Percentiles rank a stretch among this genome's conserved stretches.
phyloP scores from a whole-genome alignment of 2,888 invertebrate genomes.

The Drosophila atroscutellata region DNA sequence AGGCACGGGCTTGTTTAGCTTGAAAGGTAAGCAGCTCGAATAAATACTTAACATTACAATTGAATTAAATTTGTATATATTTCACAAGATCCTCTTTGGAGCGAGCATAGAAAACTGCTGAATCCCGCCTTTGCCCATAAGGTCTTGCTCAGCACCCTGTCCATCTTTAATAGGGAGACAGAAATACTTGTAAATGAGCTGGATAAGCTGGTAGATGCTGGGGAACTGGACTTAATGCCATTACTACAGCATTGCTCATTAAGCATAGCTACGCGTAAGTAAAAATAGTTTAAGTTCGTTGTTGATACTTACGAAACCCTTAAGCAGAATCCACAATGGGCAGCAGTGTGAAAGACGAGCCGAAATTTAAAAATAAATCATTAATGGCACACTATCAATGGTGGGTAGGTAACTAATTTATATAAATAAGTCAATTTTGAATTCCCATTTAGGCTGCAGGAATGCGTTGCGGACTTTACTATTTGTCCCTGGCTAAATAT shows the following conservation, averaged over 20 bases:
- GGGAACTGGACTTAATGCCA: slow-evolving; percentile 50
- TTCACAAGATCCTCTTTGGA: slow-evolving; percentile 69
- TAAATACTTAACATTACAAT: slow-evolving; percentile 9
- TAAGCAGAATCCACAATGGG: slow-evolving; percentile 52
- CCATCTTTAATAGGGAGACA: slow-evolving; percentile 73
- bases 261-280: slow-evolving; percentile 73
- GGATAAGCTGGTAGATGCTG: slow-evolving; percentile 39
- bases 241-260: slow-evolving; percentile 48
- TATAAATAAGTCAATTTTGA: neutral
- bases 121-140: slow-evolving; percentile 78
- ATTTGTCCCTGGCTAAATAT: slow-evolving; percentile 10
- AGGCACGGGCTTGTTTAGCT: slow-evolving; percentile 68
- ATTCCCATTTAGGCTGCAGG: slow-evolving; percentile 5
- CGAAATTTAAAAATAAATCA: slow-evolving; percentile 19
- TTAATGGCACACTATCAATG: slow-evolving; percentile 8
- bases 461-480: neutral
- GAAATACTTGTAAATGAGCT: slow-evolving; percentile 53
- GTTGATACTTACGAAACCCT: neutral
- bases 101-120: slow-evolving; percentile 67
- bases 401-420: neutral
- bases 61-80: neutral
- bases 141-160: slow-evolving; percentile 73
- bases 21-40: slow-evolving; percentile 42
- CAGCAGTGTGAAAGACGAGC: slow-evolving; percentile 18
- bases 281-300: neutral